Evolutionary conservation across 2,113 vertebrate species (phyloP).

Genomic region (Grantiella picta): DNA sequence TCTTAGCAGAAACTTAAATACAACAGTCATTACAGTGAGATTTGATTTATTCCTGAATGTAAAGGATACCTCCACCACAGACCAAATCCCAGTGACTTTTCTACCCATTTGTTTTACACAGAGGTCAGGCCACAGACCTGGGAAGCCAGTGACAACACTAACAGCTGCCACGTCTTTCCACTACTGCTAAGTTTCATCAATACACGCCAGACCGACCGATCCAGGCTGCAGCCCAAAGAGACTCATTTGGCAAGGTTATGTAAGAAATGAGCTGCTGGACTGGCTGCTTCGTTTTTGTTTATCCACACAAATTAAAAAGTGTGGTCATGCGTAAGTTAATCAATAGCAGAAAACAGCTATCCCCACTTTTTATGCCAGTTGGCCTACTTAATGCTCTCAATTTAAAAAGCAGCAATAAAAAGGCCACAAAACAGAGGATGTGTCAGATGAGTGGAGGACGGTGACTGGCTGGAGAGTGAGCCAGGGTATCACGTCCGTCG

Average conservation of each 20-base stretch:
- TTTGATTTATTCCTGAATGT: neutral
- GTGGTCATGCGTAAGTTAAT: slow-evolving; percentile 34
- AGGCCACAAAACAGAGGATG: neutral
- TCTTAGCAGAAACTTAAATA: neutral
- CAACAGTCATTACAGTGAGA: neutral
- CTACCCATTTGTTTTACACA: neutral
- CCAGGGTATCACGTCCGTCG: accelerated
- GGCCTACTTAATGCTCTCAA: slow-evolving; percentile 26
- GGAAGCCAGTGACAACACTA: neutral
- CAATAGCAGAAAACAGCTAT: slow-evolving; percentile 38
- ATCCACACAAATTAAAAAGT: slow-evolving; percentile 49
- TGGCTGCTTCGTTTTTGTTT: neutral
- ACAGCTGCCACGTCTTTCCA: neutral
- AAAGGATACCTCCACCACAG: neutral
- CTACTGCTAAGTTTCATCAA: neutral
- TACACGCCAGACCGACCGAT: neutral
- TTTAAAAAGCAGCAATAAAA: slow-evolving; percentile 9
- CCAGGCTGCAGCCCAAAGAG: slow-evolving; percentile 4
- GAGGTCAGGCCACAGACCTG: neutral
- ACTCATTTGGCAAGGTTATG: slow-evolving; percentile 18
- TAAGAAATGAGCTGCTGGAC: slow-evolving; percentile 47
- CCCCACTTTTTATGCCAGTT: neutral
- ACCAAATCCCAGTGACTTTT: neutral
- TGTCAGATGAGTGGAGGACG: neutral
- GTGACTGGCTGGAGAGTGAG: neutral